phyloP scores from a whole-genome alignment of 2,113 vertebrate species.

The Tupaia chinensis region DNA sequence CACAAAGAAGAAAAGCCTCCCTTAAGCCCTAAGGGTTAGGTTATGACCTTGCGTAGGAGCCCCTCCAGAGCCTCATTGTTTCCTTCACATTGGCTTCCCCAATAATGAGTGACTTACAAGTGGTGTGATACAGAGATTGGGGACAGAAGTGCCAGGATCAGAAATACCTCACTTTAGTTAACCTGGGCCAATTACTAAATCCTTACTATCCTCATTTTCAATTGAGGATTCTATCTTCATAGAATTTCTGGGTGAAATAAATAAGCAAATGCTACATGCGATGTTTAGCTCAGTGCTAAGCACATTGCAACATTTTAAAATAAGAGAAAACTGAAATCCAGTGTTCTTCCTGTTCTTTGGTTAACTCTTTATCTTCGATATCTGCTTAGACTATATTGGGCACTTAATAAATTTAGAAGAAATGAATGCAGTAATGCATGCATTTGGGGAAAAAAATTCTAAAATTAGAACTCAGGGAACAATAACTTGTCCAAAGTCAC shows the following conservation, averaged over 20 bases:
- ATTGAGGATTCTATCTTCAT: neutral
- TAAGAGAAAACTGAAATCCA: neutral
- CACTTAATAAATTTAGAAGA: constrained; percentile 31
- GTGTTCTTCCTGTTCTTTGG: neutral
- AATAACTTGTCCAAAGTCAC: neutral
- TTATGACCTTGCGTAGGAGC: neutral
- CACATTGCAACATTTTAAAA: neutral
- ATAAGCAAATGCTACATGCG: neutral
- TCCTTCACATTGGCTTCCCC: fast-evolving
- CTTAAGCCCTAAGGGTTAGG: neutral
- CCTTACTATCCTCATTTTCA: neutral
- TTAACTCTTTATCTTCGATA: neutral
- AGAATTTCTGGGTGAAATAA: neutral
- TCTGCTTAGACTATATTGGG: neutral
- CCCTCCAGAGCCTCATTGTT: fast-evolving
- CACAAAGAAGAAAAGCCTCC: neutral
- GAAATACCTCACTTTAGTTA: constrained; percentile 18
- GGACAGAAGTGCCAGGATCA: neutral
- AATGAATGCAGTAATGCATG: neutral
- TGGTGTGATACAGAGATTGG: neutral
- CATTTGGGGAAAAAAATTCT: neutral
- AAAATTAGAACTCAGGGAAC: constrained; percentile 3
- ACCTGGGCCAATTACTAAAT: neutral
- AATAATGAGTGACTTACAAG: neutral
- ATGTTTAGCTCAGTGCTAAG: neutral